phyloP scores from a whole-genome alignment of 2,113 vertebrate genomes.

The Hemicordylus capensis region DNA sequence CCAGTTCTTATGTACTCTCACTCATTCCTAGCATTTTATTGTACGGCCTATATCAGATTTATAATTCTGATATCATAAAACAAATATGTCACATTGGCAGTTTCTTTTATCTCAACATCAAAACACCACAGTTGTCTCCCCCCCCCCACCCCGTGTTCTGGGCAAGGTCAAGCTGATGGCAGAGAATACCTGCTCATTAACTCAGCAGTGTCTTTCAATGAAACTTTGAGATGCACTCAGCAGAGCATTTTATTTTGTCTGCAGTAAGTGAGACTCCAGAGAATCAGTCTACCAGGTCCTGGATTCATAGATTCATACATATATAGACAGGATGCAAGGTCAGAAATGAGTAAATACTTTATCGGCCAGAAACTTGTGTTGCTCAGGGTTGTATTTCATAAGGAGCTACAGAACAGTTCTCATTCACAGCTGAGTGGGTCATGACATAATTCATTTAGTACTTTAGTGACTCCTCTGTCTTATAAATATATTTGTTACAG shows the following conservation, averaged over 20 bases:
- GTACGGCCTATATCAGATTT: neutral
- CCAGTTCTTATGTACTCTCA: neutral
- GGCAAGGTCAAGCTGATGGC: neutral
- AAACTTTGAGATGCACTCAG: neutral
- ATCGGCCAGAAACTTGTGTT: constrained; percentile 1
- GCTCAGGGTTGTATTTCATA: neutral
- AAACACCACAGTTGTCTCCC: neutral
- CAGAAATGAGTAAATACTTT: neutral
- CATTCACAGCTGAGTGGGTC: neutral
- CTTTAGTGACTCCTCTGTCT: neutral
- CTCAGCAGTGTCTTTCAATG: neutral
- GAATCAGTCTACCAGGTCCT: neutral
- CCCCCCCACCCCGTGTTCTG: constrained; percentile 2
- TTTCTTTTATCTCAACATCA: neutral
- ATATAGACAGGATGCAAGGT: neutral
- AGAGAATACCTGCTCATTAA: constrained; percentile 17
- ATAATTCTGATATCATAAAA: neutral
- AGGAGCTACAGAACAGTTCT: constrained; percentile 5
- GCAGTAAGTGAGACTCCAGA: neutral
- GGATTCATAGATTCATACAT: neutral
- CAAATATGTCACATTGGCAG: neutral
- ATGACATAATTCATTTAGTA: constrained; percentile 14
- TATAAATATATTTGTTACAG: constrained; percentile 1
- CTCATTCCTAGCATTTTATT: constrained; percentile 7
- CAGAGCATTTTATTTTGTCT: neutral